Percentiles rank a stretch among this genome's conserved stretches.
These are phyloP conservation scores for Chrysolina haemoptera DNA, from an alignment of 2,888 invertebrate genomes.

Conservation along the genomic window DNA sequence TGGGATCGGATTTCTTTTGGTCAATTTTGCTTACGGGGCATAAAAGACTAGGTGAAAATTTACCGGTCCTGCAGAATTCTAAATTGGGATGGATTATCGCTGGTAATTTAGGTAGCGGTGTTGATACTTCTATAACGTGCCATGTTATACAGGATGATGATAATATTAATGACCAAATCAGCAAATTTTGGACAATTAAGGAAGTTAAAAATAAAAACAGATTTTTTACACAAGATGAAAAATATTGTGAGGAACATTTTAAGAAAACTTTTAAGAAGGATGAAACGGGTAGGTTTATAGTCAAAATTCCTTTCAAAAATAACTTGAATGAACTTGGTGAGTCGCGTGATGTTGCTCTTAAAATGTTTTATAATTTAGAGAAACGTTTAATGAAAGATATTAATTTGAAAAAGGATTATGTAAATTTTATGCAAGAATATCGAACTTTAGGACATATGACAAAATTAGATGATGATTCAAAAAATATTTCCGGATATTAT, in stretches of 20 bases:
- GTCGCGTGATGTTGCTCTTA: not conserved
- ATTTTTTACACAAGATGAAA: not conserved
- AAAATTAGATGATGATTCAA: not conserved
- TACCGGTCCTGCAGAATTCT: not conserved
- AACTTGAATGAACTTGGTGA: not conserved
- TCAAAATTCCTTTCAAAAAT: constrained; percentile 14
- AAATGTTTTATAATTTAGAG: not conserved
- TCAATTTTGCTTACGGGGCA: constrained; percentile 14
- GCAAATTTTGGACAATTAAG: constrained; percentile 18
- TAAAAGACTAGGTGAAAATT: constrained; percentile 21
- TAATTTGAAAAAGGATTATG: not conserved
- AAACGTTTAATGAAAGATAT: not conserved
- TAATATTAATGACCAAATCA: constrained; percentile 6
- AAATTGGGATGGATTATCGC: constrained; percentile 17
- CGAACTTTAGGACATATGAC: constrained; percentile 12
- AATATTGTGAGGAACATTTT: not conserved
- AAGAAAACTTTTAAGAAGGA: not conserved
- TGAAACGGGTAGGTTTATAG: not conserved
- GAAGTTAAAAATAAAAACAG: constrained; percentile 3
- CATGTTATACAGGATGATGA: constrained; percentile 5
- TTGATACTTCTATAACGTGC: not conserved
- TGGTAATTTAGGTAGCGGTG: constrained; percentile 4
- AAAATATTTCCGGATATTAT: not conserved
- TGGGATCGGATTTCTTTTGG: constrained; percentile 31
- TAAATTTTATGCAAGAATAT: not conserved